Evolutionary conservation across 1,140 invertebrate species (phyloP).

Genomic region (Drosophila sp.): DNA sequence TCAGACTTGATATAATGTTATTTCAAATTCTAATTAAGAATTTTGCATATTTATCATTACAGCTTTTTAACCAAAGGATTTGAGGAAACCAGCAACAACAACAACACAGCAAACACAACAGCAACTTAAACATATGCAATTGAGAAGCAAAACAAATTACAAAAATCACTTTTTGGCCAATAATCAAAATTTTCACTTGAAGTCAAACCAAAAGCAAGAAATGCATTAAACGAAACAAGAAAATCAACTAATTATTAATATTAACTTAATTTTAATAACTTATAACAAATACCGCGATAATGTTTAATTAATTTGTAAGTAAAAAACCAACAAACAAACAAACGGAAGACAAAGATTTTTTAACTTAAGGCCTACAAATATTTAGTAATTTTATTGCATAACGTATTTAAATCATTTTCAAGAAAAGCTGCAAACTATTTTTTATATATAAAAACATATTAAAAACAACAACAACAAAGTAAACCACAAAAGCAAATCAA

Average conservation of each 20-base stretch:
- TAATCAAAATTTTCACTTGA: constrained; percentile 69
- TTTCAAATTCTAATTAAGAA: background rate
- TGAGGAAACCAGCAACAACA: constrained; percentile 52
- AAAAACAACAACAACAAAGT: constrained; percentile 52
- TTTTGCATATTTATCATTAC: constrained; percentile 25
- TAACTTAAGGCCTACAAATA: constrained; percentile 47
- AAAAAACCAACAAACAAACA: constrained; percentile 81
- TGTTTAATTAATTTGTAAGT: constrained; percentile 82
- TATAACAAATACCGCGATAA: constrained; percentile 57
- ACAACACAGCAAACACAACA: constrained; percentile 39
- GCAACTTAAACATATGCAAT: constrained; percentile 35
- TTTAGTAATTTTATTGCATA: constrained; percentile 63
- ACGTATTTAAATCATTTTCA: constrained; percentile 50
- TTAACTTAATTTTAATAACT: constrained; percentile 44
- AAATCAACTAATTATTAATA: constrained; percentile 48
- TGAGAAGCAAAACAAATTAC: constrained; percentile 23
- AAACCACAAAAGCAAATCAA: constrained; percentile 48
- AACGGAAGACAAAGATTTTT: constrained; percentile 84
- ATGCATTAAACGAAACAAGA: constrained; percentile 40
- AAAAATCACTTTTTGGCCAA: constrained; percentile 52
- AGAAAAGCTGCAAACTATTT: constrained; percentile 65
- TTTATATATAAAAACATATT: constrained; percentile 51
- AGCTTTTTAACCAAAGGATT: constrained; percentile 76
- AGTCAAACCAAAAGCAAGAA: constrained; percentile 60
- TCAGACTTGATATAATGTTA: background rate